These are phyloP conservation scores for Lordiphosa stackelbergi DNA, from an alignment of 1,140 invertebrate species.

Conservation along the genomic window DNA sequence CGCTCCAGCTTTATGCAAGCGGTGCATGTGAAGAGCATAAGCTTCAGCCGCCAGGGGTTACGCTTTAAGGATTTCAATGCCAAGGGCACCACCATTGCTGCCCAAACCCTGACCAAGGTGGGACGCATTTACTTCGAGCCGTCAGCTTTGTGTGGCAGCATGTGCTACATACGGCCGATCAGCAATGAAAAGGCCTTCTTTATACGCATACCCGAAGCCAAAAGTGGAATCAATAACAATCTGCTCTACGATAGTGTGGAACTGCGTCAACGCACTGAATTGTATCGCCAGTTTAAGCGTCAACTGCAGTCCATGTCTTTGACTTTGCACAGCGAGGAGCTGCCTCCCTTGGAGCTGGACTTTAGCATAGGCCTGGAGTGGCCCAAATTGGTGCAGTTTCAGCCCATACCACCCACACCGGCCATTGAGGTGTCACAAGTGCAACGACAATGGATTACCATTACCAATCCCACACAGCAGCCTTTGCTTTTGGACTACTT, in stretches of 20 bases:
- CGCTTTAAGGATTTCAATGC: conserved; percentile 78
- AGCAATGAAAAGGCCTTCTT: conserved; percentile 25
- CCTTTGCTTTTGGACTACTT: conserved; percentile 63
- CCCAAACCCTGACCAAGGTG: conserved; percentile 78
- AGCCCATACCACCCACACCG: conserved; percentile 47
- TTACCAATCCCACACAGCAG: conserved; percentile 63
- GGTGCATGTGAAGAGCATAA: conserved; percentile 81
- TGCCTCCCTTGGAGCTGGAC: conserved; percentile 63
- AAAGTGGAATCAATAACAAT: conserved; percentile 45
- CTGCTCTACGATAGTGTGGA: conserved; percentile 62
- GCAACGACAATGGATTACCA: conserved; percentile 49
- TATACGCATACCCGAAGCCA: conserved; percentile 12
- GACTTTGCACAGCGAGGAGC: conserved; percentile 59
- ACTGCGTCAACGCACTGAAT: conserved; percentile 60
- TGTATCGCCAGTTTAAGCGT: conserved; percentile 58
- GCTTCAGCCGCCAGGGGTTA: conserved; percentile 55
- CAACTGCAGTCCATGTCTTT: conserved; percentile 57
- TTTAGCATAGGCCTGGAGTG: conserved; percentile 64
- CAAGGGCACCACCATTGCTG: conserved; percentile 68
- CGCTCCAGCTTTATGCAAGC: conserved; percentile 85
- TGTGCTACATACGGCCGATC: conserved; percentile 83
- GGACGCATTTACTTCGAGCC: conserved; percentile 83
- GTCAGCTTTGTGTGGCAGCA: conserved; percentile 82
- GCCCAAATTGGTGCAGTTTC: conserved; percentile 66
- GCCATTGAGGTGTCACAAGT: conserved; percentile 62